Evolutionary conservation across 2,888 invertebrate genomes (phyloP), one percentile per base, ranked within the genome.

Genomic region (Frankliniella intonsa): DNA sequence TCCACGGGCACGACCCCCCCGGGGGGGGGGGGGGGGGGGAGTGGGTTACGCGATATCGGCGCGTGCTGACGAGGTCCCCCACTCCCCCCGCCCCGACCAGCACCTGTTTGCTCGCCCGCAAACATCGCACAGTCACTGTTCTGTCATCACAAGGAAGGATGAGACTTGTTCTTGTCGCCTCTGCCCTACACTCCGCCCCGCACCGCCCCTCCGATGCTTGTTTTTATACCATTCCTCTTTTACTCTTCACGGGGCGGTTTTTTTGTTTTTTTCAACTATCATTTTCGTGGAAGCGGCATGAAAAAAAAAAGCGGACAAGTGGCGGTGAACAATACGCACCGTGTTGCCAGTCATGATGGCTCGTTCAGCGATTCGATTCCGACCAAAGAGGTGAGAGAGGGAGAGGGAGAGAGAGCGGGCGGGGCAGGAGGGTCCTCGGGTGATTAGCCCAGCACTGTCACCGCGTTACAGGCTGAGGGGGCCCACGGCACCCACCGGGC

Each of bases 281-380:
- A 38, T 62, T 76, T 76, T 76, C 69, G 69, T 19, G 17, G 81
- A 50, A 81, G 49, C n/a, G 55, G 65, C 12, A 50, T 38, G 76
- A 22, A 17, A 80, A 27, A 8, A 80, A 27, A 82, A 82, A 25
- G n/a, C 8, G 81, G 76, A 81, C 81, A 82, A 81, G 82, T 69
- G 69, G 69, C 22, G 69, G 69, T 76, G 69, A 76, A 76, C 69
- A 76, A 76, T 76, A 76, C 69, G 69, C 38, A 25, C 12, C 22
- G 25, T 76, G 69, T 76, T 76, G 69, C 69, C 69, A 76, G 69
- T 76, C 69, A 76, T 25, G 69, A 76, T 12, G 25, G 69, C 69
- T 76, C 69, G 69, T 76, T 76, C 69, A 76, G 69, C 25, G 25
- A 22, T 38, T 38, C 38, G 38, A 38, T 38, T 38, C 38, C 38